Percentiles rank a stretch among this genome's conserved stretches.
Evolutionary conservation across 2,113 vertebrate species (phyloP).

Genomic region (Odocoileus virginianus): DNA sequence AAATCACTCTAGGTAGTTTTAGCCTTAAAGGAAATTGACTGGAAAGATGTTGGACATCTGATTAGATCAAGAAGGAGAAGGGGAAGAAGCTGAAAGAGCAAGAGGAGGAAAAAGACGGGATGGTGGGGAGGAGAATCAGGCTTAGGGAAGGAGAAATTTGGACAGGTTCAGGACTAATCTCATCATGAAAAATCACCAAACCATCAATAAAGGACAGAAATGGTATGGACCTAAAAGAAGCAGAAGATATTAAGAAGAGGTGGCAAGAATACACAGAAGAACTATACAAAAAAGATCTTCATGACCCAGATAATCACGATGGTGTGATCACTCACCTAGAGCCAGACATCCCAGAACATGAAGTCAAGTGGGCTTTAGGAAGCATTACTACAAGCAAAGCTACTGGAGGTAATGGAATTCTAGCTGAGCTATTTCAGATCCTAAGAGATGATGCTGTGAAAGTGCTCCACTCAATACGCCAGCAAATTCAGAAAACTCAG

Average conservation of each 20-base stretch:
- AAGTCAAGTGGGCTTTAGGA: background rate
- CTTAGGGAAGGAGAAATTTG: background rate
- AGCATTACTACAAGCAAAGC: background rate
- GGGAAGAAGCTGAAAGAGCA: background rate
- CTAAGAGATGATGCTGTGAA: background rate
- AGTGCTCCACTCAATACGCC: background rate
- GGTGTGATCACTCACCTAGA: background rate
- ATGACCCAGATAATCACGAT: background rate
- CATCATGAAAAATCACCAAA: background rate
- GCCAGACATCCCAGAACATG: background rate
- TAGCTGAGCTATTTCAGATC: background rate
- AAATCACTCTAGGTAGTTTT: background rate
- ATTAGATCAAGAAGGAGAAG: background rate
- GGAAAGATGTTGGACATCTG: background rate
- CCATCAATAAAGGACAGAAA: background rate
- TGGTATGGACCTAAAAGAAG: background rate
- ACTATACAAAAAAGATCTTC: background rate
- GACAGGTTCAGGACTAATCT: background rate
- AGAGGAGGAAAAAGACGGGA: background rate
- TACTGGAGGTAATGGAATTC: background rate
- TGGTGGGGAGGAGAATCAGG: background rate
- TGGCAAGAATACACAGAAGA: background rate
- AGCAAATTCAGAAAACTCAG: background rate
- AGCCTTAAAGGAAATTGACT: background rate
- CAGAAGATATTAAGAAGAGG: background rate